These are phyloP conservation scores for Capromys pilorides DNA, from an alignment of 2,797 vertebrate genomes.

Conservation along the genomic window DNA sequence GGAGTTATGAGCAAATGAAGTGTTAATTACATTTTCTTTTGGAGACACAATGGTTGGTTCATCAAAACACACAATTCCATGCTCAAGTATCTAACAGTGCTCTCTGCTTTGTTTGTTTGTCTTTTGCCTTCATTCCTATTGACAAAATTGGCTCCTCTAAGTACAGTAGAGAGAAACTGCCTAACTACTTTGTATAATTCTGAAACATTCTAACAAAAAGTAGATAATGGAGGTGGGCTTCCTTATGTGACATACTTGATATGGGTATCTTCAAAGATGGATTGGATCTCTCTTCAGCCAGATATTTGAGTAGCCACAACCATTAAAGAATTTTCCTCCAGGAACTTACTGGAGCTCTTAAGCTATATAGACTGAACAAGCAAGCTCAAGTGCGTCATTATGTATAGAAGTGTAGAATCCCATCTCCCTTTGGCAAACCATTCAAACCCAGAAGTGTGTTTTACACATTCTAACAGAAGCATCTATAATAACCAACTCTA, in stretches of 20 bases:
- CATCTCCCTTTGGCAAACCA: slow-evolving; percentile 63
- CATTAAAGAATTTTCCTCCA: slow-evolving; percentile 50
- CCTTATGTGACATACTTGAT: neutral
- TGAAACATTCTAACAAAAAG: neutral
- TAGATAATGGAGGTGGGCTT: neutral
- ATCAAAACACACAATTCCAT: neutral
- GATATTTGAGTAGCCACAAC: slow-evolving; percentile 24
- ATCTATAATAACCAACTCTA: slow-evolving; percentile 51
- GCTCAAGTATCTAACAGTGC: neutral
- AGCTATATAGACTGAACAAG: slow-evolving; percentile 54
- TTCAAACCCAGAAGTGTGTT: slow-evolving; percentile 72
- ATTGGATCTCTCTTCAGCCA: neutral
- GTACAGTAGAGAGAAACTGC: neutral
- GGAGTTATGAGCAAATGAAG: neutral
- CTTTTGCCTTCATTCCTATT: neutral
- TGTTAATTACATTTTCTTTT: neutral
- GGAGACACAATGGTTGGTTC: neutral
- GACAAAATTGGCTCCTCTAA: neutral
- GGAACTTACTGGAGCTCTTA: slow-evolving; percentile 50
- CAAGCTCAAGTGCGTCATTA: slow-evolving; percentile 70
- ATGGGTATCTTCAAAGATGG: slow-evolving; percentile 17
- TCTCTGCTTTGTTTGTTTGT: neutral
- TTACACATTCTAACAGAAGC: slow-evolving; percentile 61
- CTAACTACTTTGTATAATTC: neutral
- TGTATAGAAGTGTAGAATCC: slow-evolving; percentile 61